A percentile compares a stretch with the other conserved stretches of the same genome.
Evolutionary conservation across 2,888 invertebrate species (phyloP).

Genomic region (Microctonus hyperodae): DNA sequence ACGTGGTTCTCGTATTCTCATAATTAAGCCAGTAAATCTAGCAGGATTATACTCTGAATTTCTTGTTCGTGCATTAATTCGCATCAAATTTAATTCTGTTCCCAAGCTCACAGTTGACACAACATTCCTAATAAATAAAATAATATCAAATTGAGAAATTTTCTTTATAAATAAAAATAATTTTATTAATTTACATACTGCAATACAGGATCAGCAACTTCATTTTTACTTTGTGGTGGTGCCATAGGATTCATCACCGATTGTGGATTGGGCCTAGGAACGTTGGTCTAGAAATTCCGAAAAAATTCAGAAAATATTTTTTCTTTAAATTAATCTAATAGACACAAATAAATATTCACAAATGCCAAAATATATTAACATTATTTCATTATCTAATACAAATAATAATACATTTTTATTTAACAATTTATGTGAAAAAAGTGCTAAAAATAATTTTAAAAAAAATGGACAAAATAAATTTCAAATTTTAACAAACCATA

Average conservation of each 20-base stretch:
- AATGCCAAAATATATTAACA: too few relatives aligned
- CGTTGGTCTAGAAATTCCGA: too few relatives aligned
- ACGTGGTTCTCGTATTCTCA: conserved; percentile 82
- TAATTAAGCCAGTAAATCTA: conserved; percentile 82
- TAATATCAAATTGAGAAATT: background rate
- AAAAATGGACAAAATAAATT: too few relatives aligned
- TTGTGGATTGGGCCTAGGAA: conserved; percentile 56
- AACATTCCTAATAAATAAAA: conserved; percentile 72
- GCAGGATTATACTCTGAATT: conserved; percentile 86
- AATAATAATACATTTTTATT: too few relatives aligned
- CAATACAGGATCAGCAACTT: conserved; percentile 53
- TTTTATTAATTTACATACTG: conserved; percentile 48
- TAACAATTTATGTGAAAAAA: too few relatives aligned
- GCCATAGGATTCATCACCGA: conserved; percentile 50
- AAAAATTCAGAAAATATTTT: too few relatives aligned
- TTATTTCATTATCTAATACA: too few relatives aligned
- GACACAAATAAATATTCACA: too few relatives aligned
- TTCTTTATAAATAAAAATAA: background rate
- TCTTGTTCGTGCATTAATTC: conserved; percentile 79
- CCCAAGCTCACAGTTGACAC: conserved; percentile 81
- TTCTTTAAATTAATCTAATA: too few relatives aligned
- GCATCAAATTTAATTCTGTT: conserved; percentile 75
- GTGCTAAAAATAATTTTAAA: too few relatives aligned
- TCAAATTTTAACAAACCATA: too few relatives aligned
- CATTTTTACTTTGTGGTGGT: conserved; percentile 49